Percentiles rank a stretch among this genome's conserved stretches.
Conservation (phyloP, 2,797 vertebrate species). For the Rousettus madagascariensis region DNA sequence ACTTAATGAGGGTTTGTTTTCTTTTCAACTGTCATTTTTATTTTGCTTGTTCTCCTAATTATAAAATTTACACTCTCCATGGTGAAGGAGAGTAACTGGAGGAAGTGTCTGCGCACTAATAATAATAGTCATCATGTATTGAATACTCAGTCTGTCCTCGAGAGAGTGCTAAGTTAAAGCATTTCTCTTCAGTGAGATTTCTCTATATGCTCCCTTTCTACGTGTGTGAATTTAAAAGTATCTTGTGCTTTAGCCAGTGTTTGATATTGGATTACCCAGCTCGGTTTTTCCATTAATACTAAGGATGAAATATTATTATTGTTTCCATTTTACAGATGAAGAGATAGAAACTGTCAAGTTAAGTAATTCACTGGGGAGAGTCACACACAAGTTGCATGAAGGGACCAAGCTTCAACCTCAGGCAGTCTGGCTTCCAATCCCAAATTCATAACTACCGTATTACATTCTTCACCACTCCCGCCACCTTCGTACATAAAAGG, state of each 20-base stretch:
- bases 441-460: neutral
- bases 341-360: neutral
- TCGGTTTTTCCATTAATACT: neutral
- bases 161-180: neutral
- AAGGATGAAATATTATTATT: neutral
- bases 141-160: neutral
- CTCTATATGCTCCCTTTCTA: neutral
- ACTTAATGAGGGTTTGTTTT: constrained; percentile 62
- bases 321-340: neutral
- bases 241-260: neutral
- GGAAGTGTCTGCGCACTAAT: neutral
- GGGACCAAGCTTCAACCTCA: neutral
- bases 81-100: fast-evolving
- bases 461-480: neutral
- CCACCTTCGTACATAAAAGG: neutral
- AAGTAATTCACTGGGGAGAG: neutral
- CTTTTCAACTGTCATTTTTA: constrained; percentile 31
- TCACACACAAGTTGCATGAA: neutral
- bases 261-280: neutral
- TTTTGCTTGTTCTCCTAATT: neutral
- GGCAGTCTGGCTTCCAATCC: neutral
- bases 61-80: neutral
- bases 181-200: neutral
- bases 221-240: neutral
- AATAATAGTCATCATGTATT: neutral